These are phyloP conservation scores for Microtus obscurus DNA, from an alignment of 2,797 vertebrate genomes.

Conservation along the genomic window DNA sequence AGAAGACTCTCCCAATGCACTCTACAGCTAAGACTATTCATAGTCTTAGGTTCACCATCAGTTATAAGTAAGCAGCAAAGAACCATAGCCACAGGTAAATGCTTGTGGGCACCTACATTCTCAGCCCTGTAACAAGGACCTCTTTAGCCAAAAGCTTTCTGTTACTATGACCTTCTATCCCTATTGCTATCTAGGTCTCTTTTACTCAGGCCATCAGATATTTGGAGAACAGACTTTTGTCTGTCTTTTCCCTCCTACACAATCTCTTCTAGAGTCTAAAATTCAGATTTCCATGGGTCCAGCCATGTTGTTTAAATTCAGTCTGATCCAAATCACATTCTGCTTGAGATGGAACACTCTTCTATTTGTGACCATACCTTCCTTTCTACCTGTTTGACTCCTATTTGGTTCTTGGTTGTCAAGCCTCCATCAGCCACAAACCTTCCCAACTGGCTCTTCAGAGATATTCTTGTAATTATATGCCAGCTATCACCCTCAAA, in stretches of 20 bases:
- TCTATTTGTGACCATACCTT: background rate
- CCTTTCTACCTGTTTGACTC: background rate
- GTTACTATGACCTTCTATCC: background rate
- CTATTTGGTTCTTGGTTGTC: background rate
- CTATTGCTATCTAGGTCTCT: background rate
- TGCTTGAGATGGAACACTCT: background rate
- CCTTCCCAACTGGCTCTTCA: background rate
- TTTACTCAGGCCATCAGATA: background rate
- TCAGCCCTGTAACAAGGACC: background rate
- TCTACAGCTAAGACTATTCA: background rate
- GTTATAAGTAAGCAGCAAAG: background rate
- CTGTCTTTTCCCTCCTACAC: too few species aligned
- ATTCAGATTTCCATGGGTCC: background rate
- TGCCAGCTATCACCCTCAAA: background rate
- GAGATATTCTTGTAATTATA: background rate
- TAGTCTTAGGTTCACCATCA: background rate
- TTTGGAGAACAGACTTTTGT: background rate
- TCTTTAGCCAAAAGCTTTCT: background rate
- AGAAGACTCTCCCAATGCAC: background rate
- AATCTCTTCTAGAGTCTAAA: background rate
- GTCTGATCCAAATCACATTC: too few species aligned
- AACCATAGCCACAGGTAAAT: background rate
- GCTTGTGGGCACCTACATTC: background rate
- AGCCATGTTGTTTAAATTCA: background rate
- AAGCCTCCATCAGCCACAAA: background rate